Evolutionary conservation across 1,140 invertebrate species (phyloP).

Genomic region (Archivesica marissinica): DNA sequence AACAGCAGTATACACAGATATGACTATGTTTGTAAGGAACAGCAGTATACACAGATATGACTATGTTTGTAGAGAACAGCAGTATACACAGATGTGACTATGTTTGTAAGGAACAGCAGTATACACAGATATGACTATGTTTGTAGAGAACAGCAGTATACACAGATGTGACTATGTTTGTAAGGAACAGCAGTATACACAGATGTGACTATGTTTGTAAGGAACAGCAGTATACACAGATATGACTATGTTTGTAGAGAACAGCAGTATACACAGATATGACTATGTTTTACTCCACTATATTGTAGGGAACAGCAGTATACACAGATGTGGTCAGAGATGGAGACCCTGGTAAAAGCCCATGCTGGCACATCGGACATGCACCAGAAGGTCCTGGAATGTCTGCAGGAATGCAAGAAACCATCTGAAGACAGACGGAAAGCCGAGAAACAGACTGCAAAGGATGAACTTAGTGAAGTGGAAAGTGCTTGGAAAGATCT

Average conservation of each 20-base stretch:
- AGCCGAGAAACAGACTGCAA: constrained; percentile 79
- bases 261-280: not conserved
- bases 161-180: too few species aligned
- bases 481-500: constrained; percentile 87
- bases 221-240: too few species aligned
- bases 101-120: too few species aligned
- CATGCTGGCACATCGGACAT: constrained; percentile 88
- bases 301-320: constrained; percentile 92
- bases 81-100: too few species aligned
- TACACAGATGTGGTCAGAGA: constrained; percentile 93
- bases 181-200: too few species aligned
- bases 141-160: too few species aligned
- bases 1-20: too few species aligned
- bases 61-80: too few species aligned
- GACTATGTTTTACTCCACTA: not conserved
- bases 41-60: too few species aligned
- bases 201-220: too few species aligned
- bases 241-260: not conserved
- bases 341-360: constrained; percentile 92
- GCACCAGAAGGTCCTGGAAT: constrained; percentile 92
- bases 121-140: too few species aligned
- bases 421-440: constrained; percentile 75
- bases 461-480: constrained; percentile 84
- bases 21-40: too few species aligned
- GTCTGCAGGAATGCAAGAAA: constrained; percentile 91